Evolutionary conservation across 2,113 vertebrate genomes (phyloP).

Genomic region (Brienomyrus longianalis): DNA sequence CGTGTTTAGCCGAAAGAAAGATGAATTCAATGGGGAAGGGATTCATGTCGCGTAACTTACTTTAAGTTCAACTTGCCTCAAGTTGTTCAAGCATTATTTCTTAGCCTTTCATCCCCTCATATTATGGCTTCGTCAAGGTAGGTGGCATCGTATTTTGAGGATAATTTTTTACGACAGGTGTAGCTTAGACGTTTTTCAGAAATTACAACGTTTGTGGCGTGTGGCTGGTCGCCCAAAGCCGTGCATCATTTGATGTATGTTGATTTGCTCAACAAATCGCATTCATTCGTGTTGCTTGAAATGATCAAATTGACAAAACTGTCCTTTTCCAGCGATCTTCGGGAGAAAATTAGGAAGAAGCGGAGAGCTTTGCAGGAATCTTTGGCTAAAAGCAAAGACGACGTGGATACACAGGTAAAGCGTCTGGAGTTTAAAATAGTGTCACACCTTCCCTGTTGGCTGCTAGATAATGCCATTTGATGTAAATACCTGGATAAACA

Average conservation of each 20-base stretch:
- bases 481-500: not conserved
- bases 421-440: not conserved
- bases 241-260: not conserved
- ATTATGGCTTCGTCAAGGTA: slow-evolving; percentile 7
- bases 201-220: not conserved
- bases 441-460: too few species aligned
- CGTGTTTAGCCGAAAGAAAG: not conserved
- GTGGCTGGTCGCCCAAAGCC: not conserved
- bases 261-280: not conserved
- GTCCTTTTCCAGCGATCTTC: slow-evolving; percentile 32
- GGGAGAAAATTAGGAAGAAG: slow-evolving; percentile 55
- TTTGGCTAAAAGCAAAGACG: slow-evolving; percentile 36
- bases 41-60: not conserved
- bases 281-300: not conserved
- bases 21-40: not conserved
- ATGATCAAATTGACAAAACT: not conserved
- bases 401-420: slow-evolving; percentile 56
- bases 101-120: not conserved
- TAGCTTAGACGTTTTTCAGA: not conserved
- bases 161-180: not conserved
- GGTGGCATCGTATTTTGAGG: not conserved
- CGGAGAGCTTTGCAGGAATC: slow-evolving; percentile 49
- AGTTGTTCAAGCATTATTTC: not conserved
- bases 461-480: not conserved
- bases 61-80: not conserved